A percentile compares a stretch with the other conserved stretches of the same genome.
These are phyloP conservation scores for Drosophila prolongata DNA, from an alignment of 2,888 invertebrate genomes.

Conservation along the genomic window DNA sequence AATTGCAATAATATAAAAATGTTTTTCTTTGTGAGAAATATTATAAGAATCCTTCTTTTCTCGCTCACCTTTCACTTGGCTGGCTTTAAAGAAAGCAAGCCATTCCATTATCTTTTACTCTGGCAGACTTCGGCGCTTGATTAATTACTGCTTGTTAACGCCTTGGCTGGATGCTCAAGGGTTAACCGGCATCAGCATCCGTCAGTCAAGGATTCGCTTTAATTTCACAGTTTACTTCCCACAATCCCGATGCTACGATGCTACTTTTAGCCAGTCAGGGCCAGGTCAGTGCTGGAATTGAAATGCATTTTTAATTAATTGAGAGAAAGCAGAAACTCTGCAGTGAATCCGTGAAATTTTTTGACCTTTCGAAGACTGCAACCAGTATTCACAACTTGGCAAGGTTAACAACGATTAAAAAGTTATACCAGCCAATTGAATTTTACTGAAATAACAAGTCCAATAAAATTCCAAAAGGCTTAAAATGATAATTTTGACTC, in stretches of 20 bases:
- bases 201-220: constrained; percentile 31
- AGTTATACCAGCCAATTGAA: constrained; percentile 19
- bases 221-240: constrained; percentile 35
- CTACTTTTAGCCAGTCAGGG: constrained; percentile 46
- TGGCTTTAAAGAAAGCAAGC: constrained; percentile 11
- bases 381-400: constrained; percentile 7
- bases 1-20: too few species aligned
- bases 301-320: constrained; percentile 73
- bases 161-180: constrained; percentile 62
- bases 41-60: not conserved
- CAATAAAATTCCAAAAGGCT: not conserved
- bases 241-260: constrained; percentile 10
- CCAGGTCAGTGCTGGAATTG: constrained; percentile 62
- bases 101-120: constrained; percentile 46
- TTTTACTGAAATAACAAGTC: constrained; percentile 12
- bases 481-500: too few species aligned
- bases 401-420: constrained; percentile 22
- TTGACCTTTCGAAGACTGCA: constrained; percentile 30
- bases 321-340: constrained; percentile 58
- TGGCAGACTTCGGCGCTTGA: constrained; percentile 52
- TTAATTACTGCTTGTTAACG: constrained; percentile 72
- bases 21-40: not conserved
- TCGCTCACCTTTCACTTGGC: constrained; percentile 11
- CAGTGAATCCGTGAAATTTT: constrained; percentile 19
- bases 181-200: constrained; percentile 39